Base-by-base conservation (phyloP, 1,140 invertebrate species). In the Drosophila arizonae region DNA sequence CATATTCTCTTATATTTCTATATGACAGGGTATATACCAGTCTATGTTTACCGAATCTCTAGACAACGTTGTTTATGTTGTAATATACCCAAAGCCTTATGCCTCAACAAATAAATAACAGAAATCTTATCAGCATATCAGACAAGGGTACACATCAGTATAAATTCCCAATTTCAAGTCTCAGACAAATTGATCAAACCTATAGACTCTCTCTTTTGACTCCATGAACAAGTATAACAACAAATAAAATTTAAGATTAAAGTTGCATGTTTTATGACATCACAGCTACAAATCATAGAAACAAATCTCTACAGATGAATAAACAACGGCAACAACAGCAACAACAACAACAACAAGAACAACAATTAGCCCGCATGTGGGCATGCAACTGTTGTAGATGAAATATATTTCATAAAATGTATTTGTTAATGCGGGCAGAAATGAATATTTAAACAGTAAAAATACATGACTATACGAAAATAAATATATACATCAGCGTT, bases 311-410 rank as follows among this genome's bases (percentile, higher is more conserved):
- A 8, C 11, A 52, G 26, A 17, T 56, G 39, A 30, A 41, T 26
- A 8, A 45, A 17, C 41, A 15, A n/a, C n/a, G n/a, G n/a, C n/a
- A n/a, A 30, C 26, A 17, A 17, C 36, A 13, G 11, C 36, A 51
- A 45, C 43, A 61, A 13, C 11, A 43, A 10, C 39, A 13, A 45
- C 39, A 13, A 45, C 24, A 43, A 15, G 11, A 36, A 41, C 36
- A 52, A 55, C 43, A 62, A 17, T 52, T 60, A 46, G 50, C 69
- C 69, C 69, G 69, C 69, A 71, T 71, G 36, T 30, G 28, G 4
- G 26, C 36, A 30, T 11, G n/a, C 1, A 28, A 30, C 50, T 24
- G 4, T 1, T 6, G 28, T n/a, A 15, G 17, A 54, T 54, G 15
- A 36, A 54, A 54, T 21, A 36, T 17, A 54, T 36, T 43, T 21